Base-by-base conservation (phyloP, 2,113 vertebrate species). In the Anas platyrhynchos region DNA sequence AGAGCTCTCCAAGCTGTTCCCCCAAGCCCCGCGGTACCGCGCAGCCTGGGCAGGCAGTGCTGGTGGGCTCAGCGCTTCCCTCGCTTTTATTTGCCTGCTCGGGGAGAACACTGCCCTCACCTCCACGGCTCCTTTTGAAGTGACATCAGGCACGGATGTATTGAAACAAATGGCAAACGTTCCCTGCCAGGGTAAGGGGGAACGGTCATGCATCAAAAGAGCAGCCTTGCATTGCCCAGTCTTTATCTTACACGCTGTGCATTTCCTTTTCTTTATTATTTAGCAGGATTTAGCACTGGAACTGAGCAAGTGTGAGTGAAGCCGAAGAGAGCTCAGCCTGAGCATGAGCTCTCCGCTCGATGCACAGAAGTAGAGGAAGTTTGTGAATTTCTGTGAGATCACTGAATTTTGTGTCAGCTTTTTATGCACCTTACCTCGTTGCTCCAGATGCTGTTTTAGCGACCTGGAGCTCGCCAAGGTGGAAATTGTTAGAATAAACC, bases 401-500 rank as follows among this genome's bases (percentile, higher is more conserved):
- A 34, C 12, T 71, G 93, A 34, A 56, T 84, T 89, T 86, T 41
- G 15, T 69, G 31, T 87, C 38, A 80, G 62, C 71, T 91, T 91
- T 92, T 91, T 48, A 78, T 6, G 80, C 77, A 16, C 66, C 89
- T 87, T 44, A 73, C 58, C 84, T 90, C 55, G 44, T 94, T 92
- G 58, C 75, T 73, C 76, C 46, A 69, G 31, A 44, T 84, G 54
- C 69, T 83, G 66, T 86, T 90, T 91, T 43, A 76, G 74, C 29
- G 78, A 90, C 74, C 81, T 1, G 1, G 29, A 83, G 68, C 56
- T 93, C 73, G 59, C 71, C 26, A 15, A 65, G 75, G 75, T 76
- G 27, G 71, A 91, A 94, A 88, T 16, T 72, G 75, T 92, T 76
- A 83, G 74, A 76, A 93, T 83, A 95, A 88, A 48, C 11, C 63